phyloP scores from a whole-genome alignment of 1,140 invertebrate genomes.

The Thaumetopoea pityocampa region DNA sequence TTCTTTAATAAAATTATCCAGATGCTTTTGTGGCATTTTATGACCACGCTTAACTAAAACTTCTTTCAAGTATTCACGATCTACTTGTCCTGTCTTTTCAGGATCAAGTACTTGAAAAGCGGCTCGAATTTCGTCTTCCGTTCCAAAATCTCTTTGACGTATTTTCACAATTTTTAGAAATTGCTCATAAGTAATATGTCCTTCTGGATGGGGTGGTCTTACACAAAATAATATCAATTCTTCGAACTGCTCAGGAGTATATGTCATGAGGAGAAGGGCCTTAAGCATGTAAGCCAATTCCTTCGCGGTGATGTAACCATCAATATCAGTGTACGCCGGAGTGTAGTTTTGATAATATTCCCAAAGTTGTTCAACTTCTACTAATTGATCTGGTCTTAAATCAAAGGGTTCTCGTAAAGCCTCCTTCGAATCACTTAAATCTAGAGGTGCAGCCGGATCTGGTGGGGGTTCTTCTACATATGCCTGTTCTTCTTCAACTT shows the following conservation, averaged over 20 bases:
- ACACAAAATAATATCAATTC: conserved; percentile 57
- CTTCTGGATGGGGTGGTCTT: conserved; percentile 51
- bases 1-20: conserved; percentile 63
- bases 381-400: conserved; percentile 52
- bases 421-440: conserved; percentile 59
- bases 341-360: conserved; percentile 58
- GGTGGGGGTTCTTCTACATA: conserved; percentile 52
- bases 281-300: conserved; percentile 67
- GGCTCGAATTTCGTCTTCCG: conserved; percentile 59
- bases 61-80: conserved; percentile 54
- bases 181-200: conserved; percentile 57
- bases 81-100: conserved; percentile 40
- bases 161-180: conserved; percentile 64
- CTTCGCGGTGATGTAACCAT: conserved; percentile 58
- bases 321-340: conserved; percentile 59
- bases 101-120: conserved; percentile 57
- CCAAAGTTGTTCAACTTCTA: conserved; percentile 64
- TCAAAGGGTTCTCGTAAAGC: conserved; percentile 49
- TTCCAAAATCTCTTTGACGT: conserved; percentile 47
- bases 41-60: conserved; percentile 44
- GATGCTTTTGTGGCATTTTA: conserved; percentile 45
- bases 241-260: conserved; percentile 55
- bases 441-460: conserved; percentile 55
- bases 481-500: conserved; percentile 45
- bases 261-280: conserved; percentile 51